These are phyloP conservation scores for Tanypteryx hageni DNA, from an alignment of 2,888 invertebrate species.

Conservation along the genomic window DNA sequence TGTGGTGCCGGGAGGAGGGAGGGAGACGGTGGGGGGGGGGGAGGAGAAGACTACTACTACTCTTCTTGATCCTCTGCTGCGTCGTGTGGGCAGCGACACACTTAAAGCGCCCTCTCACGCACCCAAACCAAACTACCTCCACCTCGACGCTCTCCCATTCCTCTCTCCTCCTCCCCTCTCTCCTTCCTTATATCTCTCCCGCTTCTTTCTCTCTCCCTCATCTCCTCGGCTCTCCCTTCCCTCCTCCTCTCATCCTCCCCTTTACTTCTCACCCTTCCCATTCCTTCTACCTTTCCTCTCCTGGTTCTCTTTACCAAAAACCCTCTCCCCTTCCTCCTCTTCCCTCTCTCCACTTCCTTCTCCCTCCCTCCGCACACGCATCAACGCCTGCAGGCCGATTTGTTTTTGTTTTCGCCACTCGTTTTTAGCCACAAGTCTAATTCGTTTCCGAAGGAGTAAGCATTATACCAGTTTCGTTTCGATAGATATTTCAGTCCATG, in stretches of 20 bases:
- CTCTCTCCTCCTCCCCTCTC: not conserved
- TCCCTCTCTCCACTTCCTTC: not conserved
- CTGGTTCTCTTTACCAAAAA: too few relatives aligned
- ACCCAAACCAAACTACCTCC: not conserved
- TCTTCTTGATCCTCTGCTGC: not conserved
- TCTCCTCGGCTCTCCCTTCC: not conserved
- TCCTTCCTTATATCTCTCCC: not conserved
- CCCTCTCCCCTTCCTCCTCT: not conserved
- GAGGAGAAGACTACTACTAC: too few relatives aligned
- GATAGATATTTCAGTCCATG: too few relatives aligned
- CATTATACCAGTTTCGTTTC: too few relatives aligned
- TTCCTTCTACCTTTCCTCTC: not conserved
- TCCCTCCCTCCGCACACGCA: not conserved
- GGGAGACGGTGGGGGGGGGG: not conserved
- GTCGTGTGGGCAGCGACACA: conserved; percentile 60
- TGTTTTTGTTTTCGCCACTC: not conserved
- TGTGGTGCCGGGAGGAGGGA: not conserved
- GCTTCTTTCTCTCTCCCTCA: not conserved
- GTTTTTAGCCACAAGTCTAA: not conserved
- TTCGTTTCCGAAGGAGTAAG: not conserved
- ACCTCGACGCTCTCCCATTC: not conserved
- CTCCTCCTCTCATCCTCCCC: not conserved
- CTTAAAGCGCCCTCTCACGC: not conserved
- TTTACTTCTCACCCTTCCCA: not conserved
- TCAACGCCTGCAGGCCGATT: not conserved